A percentile compares a stretch with the other conserved stretches of the same genome.
Conservation (phyloP, 2,113 vertebrate genomes). For the Triplophysa rosa region DNA sequence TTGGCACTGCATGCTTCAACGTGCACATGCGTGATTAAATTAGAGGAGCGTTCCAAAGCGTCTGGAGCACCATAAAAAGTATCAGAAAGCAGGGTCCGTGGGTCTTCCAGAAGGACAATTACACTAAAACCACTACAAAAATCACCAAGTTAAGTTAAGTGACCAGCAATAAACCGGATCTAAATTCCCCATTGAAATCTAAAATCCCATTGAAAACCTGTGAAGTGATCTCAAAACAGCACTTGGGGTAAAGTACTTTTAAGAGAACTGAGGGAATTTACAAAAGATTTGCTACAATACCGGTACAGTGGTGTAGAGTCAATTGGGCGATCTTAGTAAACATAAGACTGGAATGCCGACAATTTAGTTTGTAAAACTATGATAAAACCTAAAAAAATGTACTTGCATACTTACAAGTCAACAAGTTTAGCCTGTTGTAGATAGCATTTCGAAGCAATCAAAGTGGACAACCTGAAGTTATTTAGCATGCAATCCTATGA, state of each 20-base stretch:
- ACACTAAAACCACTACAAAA: background rate
- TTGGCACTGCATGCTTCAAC: conserved; percentile 13
- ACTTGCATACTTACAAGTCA: background rate
- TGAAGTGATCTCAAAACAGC: background rate
- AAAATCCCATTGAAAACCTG: background rate
- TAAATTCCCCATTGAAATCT: background rate
- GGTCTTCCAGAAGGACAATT: background rate
- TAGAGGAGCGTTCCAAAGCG: background rate
- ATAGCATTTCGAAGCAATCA: background rate
- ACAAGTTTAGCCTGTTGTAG: background rate
- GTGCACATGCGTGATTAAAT: background rate
- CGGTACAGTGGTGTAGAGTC: background rate
- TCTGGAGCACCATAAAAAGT: background rate
- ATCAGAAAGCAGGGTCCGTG: background rate
- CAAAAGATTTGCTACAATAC: background rate
- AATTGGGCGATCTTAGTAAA: background rate
- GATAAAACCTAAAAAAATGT: background rate
- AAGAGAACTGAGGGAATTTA: background rate
- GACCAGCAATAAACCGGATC: background rate
- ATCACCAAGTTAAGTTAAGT: background rate
- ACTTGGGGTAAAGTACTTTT: background rate
- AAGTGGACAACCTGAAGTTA: background rate
- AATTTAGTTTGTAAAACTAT: background rate
- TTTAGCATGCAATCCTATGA: background rate
- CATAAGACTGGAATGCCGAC: background rate